Percentiles rank a stretch among this genome's conserved stretches.
phyloP scores from a whole-genome alignment of 2,113 vertebrate genomes.

The Nibea albiflora region DNA sequence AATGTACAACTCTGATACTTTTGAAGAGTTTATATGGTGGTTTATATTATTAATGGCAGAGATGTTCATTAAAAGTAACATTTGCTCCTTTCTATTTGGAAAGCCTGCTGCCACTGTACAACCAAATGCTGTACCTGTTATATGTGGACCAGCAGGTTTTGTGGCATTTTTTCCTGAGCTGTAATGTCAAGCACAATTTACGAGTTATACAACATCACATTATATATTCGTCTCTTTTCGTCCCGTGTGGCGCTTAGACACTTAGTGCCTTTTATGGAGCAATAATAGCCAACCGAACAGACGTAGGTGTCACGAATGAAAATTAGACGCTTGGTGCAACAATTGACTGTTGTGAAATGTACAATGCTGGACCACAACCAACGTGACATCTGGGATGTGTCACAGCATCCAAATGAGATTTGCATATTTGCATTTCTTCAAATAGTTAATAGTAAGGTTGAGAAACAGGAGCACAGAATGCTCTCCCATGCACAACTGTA shows the following conservation, averaged over 20 bases:
- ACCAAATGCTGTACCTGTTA: conserved; percentile 10
- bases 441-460: no score
- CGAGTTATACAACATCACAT: neutral
- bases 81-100: neutral
- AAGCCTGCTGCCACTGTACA: neutral
- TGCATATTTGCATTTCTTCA: no score
- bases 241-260: neutral
- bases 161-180: neutral
- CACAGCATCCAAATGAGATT: no score
- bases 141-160: neutral
- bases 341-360: no score
- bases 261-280: neutral
- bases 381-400: no score
- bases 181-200: neutral
- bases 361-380: no score
- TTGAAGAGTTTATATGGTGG: conserved; percentile 23
- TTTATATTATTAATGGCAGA: conserved; percentile 7
- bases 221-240: neutral
- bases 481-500: no score
- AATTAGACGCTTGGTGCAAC: no score
- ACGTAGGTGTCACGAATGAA: no score
- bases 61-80: conserved; percentile 4
- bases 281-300: no score
- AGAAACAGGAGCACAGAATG: no score
- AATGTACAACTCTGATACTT: neutral